Evolutionary conservation across 2,888 invertebrate species (phyloP).

Genomic region (Acronicta alni): DNA sequence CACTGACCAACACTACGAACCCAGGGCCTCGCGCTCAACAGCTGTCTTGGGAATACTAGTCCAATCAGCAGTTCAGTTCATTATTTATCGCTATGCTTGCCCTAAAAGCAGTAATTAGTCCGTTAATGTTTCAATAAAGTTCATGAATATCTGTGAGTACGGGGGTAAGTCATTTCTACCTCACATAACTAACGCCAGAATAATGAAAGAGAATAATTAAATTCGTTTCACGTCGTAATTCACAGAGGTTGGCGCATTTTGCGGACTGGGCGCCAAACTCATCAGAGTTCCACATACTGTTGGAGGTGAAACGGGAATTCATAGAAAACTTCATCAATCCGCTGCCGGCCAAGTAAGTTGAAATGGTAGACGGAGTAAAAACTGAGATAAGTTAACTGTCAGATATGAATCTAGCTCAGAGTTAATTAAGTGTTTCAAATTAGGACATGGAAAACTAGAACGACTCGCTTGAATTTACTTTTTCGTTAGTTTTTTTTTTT

Average conservation of each 20-base stretch:
- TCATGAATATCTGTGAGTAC: background rate
- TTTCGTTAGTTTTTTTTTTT: no score
- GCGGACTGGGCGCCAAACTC: slow-evolving; percentile 94
- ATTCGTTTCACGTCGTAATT: slow-evolving; percentile 66
- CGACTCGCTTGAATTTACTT: no score
- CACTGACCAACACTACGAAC: no score
- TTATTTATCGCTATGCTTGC: no score
- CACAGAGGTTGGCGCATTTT: slow-evolving; percentile 91
- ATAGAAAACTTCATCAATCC: slow-evolving; percentile 91
- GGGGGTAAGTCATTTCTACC: slow-evolving; percentile 47
- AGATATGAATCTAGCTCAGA: slow-evolving; percentile 55
- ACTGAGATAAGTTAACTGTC: slow-evolving; percentile 40
- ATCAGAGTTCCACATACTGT: slow-evolving; percentile 92
- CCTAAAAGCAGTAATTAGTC: no score
- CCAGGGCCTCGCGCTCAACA: no score
- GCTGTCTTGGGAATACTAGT: no score
- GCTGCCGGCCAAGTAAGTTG: slow-evolving; percentile 87
- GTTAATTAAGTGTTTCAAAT: no score
- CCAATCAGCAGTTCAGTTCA: no score
- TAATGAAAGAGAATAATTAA: slow-evolving; percentile 70
- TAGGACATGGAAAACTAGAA: background rate
- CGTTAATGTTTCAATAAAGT: no score
- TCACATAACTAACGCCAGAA: slow-evolving; percentile 52
- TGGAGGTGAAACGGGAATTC: slow-evolving; percentile 92
- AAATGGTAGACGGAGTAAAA: slow-evolving; percentile 13